phyloP scores from a whole-genome alignment of 2,113 vertebrate genomes.

The Coptodon rendalli region DNA sequence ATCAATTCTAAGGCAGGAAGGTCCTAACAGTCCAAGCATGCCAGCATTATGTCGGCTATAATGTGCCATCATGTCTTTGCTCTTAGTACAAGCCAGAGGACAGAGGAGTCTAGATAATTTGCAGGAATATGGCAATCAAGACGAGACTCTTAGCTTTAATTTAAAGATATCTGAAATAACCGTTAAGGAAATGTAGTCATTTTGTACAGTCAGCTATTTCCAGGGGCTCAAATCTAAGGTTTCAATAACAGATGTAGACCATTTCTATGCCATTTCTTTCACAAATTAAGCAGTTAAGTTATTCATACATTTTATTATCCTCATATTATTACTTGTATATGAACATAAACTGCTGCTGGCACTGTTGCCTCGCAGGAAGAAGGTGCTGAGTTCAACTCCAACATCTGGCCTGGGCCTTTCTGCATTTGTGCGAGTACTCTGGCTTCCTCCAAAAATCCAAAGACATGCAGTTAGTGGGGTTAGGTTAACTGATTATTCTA shows the following conservation, averaged over 20 bases:
- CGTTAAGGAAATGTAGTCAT: background rate
- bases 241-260: too few species aligned
- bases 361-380: background rate
- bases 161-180: background rate
- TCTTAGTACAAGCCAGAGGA: background rate
- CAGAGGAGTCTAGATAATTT: background rate
- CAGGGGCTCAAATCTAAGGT: background rate
- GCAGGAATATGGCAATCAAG: background rate
- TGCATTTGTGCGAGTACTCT: background rate
- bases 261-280: background rate
- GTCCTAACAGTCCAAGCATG: background rate
- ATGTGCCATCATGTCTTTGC: background rate
- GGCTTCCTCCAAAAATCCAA: background rate
- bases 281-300: background rate
- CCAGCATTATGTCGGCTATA: background rate
- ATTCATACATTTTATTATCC: background rate
- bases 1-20: background rate
- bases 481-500: background rate
- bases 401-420: background rate
- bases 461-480: background rate
- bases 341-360: background rate
- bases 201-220: background rate
- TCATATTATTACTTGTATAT: background rate
- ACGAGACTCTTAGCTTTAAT: background rate
- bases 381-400: background rate